These are phyloP conservation scores for Metallyticus violacea DNA, from an alignment of 2,888 invertebrate genomes.

Conservation along the genomic window DNA sequence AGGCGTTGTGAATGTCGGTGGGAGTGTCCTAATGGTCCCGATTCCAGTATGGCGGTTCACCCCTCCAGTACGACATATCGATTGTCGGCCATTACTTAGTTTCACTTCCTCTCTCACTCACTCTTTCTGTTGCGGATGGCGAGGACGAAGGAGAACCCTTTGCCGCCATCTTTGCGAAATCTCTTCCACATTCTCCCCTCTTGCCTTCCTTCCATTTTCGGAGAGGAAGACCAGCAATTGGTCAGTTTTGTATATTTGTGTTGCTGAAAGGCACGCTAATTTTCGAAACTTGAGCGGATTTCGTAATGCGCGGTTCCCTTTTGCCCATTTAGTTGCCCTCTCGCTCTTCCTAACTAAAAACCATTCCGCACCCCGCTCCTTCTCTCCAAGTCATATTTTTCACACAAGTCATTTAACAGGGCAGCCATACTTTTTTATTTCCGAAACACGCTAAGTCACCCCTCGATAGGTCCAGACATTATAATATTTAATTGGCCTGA, in stretches of 20 bases:
- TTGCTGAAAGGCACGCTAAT: slow-evolving; percentile 25
- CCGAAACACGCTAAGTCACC: not conserved
- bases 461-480: not conserved
- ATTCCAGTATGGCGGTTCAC: slow-evolving; percentile 18
- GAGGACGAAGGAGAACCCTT: not conserved
- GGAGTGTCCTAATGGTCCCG: not conserved
- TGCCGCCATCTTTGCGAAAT: slow-evolving; percentile 18
- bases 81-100: slow-evolving; percentile 12
- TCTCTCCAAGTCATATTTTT: not conserved
- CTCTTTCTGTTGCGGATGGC: not conserved
- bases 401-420: slow-evolving; percentile 12
- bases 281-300: slow-evolving; percentile 12
- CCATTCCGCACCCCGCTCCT: not conserved
- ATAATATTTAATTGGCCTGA: slow-evolving; percentile 10
- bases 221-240: slow-evolving; percentile 13
- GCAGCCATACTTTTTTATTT: slow-evolving; percentile 16
- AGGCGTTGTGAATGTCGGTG: not conserved
- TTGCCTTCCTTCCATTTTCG: too few relatives aligned
- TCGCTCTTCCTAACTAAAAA: not conserved
- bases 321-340: not conserved
- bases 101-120: not conserved
- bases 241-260: slow-evolving; percentile 20
- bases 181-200: not conserved
- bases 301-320: slow-evolving; percentile 4
- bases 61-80: not conserved